These are phyloP conservation scores for Propithecus coquereli DNA, from an alignment of 2,113 vertebrate genomes.

Conservation along the genomic window DNA sequence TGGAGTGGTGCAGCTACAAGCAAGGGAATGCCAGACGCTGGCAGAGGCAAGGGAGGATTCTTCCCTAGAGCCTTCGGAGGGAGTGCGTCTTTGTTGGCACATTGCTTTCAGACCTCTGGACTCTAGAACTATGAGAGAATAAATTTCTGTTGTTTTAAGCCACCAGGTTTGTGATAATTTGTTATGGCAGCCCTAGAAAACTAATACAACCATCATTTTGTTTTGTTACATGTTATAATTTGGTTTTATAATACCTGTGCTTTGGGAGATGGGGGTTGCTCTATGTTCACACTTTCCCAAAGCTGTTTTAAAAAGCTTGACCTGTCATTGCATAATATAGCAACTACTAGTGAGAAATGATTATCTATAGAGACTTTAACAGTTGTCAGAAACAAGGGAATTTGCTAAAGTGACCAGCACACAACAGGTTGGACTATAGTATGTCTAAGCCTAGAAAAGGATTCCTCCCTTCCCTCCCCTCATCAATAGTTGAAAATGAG, in stretches of 20 bases:
- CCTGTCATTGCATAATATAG: background rate
- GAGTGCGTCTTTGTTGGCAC: accelerated
- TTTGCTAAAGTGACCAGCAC: background rate
- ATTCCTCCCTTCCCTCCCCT: background rate
- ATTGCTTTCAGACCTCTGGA: background rate
- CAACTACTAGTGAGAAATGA: background rate
- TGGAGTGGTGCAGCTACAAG: background rate
- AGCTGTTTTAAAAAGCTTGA: too few relatives aligned
- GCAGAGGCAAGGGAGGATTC: background rate
- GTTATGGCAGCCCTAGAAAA: background rate
- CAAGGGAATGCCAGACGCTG: background rate
- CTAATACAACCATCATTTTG: background rate
- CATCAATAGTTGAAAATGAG: background rate
- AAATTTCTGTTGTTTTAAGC: background rate
- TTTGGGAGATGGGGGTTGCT: background rate
- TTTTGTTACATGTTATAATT: background rate
- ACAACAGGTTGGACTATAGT: background rate
- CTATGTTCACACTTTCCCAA: too few relatives aligned
- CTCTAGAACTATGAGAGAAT: background rate
- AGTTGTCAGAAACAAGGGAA: background rate
- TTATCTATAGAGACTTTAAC: background rate
- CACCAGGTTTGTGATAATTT: background rate
- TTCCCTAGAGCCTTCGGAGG: background rate
- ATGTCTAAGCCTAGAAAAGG: background rate
- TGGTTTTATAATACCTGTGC: background rate